Evolutionary conservation across 2,888 invertebrate species (phyloP).

Genomic region (Drosophila merina): DNA sequence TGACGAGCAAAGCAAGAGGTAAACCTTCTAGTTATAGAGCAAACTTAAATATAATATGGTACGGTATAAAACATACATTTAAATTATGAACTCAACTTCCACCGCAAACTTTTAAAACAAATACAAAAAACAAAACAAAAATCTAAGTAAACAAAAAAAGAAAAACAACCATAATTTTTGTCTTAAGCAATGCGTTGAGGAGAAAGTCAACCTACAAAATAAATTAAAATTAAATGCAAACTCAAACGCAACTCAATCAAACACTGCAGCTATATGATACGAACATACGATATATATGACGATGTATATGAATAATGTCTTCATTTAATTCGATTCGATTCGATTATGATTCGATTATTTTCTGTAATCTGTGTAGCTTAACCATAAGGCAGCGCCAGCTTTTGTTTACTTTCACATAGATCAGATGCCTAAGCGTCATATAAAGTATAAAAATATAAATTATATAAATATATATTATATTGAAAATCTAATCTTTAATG

Average conservation of each 20-base stretch:
- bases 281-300: constrained; percentile 50
- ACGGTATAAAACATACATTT: constrained; percentile 58
- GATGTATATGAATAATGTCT: constrained; percentile 44
- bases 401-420: constrained; percentile 77
- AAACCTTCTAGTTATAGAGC: constrained; percentile 66
- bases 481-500: constrained; percentile 77
- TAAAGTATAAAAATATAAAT: constrained; percentile 71
- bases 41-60: constrained; percentile 63
- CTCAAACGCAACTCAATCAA: constrained; percentile 68
- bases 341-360: background rate
- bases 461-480: constrained; percentile 46
- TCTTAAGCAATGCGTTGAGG: constrained; percentile 69
- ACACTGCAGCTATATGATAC: constrained; percentile 65
- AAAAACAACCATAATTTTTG: constrained; percentile 63
- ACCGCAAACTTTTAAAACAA: constrained; percentile 74
- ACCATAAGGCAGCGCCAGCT: constrained; percentile 73
- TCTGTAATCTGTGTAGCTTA: constrained; percentile 68
- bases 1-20: constrained; percentile 61
- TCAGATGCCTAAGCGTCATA: constrained; percentile 66
- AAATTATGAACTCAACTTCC: constrained; percentile 76
- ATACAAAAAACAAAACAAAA: constrained; percentile 36
- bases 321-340: constrained; percentile 17
- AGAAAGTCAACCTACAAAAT: constrained; percentile 54
- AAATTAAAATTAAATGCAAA: constrained; percentile 68
- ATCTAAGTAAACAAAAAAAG: constrained; percentile 44